phyloP scores from a whole-genome alignment of 1,140 invertebrate species.

The Zaprionus ornatus region DNA sequence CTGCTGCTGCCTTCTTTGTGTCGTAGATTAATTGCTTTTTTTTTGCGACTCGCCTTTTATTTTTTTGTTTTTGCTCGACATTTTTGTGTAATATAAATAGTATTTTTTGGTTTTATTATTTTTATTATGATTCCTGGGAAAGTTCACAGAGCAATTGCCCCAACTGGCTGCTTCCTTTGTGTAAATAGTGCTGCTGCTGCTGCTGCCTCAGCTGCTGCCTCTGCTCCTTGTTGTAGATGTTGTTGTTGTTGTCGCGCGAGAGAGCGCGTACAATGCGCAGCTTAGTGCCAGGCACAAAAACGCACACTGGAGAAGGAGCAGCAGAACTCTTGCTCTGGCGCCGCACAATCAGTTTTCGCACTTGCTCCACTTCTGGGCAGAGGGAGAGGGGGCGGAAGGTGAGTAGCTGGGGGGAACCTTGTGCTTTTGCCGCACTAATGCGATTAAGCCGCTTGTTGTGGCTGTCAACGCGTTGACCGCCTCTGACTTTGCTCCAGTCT shows the following conservation, averaged over 20 bases:
- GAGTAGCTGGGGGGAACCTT: conserved; percentile 1
- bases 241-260: conserved; percentile 29
- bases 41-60: conserved; percentile 14
- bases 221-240: conserved; percentile 27
- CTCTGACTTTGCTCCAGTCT: conserved; percentile 30
- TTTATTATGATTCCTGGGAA: conserved; percentile 12
- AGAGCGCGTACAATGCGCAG: conserved; percentile 55
- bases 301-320: not conserved
- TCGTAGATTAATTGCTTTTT: conserved; percentile 81
- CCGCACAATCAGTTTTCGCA: conserved; percentile 79
- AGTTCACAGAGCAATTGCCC: conserved; percentile 52
- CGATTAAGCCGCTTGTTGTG: conserved; percentile 82
- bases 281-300: conserved; percentile 48
- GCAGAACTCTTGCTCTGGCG: conserved; percentile 25
- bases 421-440: conserved; percentile 66
- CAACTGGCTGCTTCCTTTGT: conserved; percentile 58
- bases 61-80: conserved; percentile 34
- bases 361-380: conserved; percentile 45
- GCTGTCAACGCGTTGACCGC: conserved; percentile 81
- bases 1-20: conserved; percentile 45
- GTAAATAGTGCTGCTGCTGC: conserved; percentile 63
- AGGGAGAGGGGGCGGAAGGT: not conserved
- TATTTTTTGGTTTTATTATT: conserved; percentile 43
- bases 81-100: conserved; percentile 82
- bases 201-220: conserved; percentile 11